A percentile compares a stretch with the other conserved stretches of the same genome.
These are phyloP conservation scores for Epistrophella euchroma DNA, from an alignment of 2,888 invertebrate genomes.

Conservation along the genomic window DNA sequence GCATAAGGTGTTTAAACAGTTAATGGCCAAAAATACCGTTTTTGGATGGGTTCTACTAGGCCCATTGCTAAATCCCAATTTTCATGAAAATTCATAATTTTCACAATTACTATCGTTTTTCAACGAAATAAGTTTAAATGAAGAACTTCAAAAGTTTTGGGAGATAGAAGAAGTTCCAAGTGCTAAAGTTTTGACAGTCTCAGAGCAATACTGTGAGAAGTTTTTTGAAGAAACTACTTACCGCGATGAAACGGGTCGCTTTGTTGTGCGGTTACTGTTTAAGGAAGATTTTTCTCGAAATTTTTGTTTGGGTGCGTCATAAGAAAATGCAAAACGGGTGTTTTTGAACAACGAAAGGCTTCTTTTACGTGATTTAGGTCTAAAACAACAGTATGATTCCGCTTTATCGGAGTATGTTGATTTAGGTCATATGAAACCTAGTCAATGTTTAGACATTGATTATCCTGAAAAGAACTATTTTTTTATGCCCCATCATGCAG, in stretches of 20 bases:
- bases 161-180: not conserved
- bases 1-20: not conserved
- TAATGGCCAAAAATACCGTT: not conserved
- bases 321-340: not conserved
- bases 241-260: not conserved
- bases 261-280: not conserved
- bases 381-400: not conserved
- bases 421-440: not conserved
- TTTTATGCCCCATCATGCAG: not conserved
- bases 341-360: not conserved
- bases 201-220: not conserved
- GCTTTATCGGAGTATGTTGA: not conserved
- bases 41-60: constrained; percentile 4
- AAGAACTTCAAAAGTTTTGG: not conserved
- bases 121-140: not conserved
- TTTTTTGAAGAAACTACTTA: not conserved
- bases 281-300: not conserved
- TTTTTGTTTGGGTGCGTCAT: not conserved
- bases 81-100: not conserved
- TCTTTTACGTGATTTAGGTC: not conserved
- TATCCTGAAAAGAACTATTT: not conserved
- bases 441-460: not conserved
- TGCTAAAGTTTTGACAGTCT: not conserved
- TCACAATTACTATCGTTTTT: not conserved
- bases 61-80: constrained; percentile 1